Conservation (phyloP, 2,888 invertebrate species). For the Xestia sexstrigata region DNA sequence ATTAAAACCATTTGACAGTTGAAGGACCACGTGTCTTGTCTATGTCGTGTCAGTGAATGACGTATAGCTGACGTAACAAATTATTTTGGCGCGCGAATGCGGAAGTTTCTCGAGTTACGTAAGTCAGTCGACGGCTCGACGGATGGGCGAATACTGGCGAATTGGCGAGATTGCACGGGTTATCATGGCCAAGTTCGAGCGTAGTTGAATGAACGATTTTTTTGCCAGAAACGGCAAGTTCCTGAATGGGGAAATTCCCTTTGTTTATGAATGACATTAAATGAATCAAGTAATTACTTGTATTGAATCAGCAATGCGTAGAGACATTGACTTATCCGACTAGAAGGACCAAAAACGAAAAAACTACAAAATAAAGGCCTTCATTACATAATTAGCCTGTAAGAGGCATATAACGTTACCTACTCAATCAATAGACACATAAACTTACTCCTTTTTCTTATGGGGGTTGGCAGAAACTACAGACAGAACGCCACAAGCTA, state of each 20-base stretch:
- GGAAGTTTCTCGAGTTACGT: conserved; percentile 37
- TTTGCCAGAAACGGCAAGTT: conserved; percentile 11
- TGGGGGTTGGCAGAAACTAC: not conserved
- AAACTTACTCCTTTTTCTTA: not conserved
- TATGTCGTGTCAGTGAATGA: conserved; percentile 35
- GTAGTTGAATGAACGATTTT: conserved; percentile 49
- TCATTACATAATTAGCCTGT: not conserved
- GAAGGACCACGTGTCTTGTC: conserved; percentile 48
- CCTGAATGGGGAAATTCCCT: conserved; percentile 14
- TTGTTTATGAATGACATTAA: not conserved
- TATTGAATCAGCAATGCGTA: not conserved
- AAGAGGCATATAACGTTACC: not conserved
- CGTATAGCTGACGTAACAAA: conserved; percentile 53
- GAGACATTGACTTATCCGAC: not conserved
- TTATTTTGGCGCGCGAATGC: conserved; percentile 59
- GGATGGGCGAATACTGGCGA: conserved; percentile 43
- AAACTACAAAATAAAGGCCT: not conserved
- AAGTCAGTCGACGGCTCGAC: conserved; percentile 31
- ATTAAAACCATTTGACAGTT: conserved; percentile 37
- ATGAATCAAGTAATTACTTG: not conserved
- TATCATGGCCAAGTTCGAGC: conserved; percentile 26
- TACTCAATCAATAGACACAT: not conserved
- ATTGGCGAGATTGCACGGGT: conserved; percentile 6
- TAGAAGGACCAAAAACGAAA: not conserved
- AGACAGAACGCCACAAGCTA: not conserved